A percentile compares a stretch with the other conserved stretches of the same genome.
phyloP scores from a whole-genome alignment of 2,797 vertebrate genomes.

The Poliocrania exsul region DNA sequence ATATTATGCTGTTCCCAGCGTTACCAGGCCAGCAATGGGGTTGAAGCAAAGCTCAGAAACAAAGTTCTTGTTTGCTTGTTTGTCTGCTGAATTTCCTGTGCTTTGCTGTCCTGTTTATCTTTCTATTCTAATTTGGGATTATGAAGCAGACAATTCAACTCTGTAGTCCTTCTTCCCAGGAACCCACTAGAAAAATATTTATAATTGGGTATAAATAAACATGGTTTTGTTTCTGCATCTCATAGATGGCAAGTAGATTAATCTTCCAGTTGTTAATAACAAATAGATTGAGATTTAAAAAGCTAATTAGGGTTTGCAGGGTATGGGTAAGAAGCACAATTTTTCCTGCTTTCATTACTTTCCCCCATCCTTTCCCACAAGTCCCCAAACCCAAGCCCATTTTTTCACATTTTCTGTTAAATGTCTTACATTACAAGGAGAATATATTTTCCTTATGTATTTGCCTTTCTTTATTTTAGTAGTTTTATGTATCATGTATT shows the following conservation, averaged over 20 bases:
- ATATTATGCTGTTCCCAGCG: not conserved
- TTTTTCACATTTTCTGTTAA: not conserved
- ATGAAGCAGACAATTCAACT: not conserved
- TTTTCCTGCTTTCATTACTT: not conserved
- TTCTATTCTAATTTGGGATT: not conserved
- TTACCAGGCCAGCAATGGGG: not conserved
- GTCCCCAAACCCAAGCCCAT: not conserved
- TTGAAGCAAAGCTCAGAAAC: not conserved
- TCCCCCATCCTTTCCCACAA: not conserved
- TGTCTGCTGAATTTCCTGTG: not conserved
- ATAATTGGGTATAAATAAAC: not conserved
- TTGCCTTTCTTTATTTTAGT: not conserved
- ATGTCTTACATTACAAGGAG: not conserved
- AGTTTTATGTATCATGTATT: not conserved
- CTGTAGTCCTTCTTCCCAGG: not conserved
- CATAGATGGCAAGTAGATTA: not conserved
- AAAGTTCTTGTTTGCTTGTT: not conserved
- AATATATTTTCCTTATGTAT: not conserved
- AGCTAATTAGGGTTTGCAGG: not conserved
- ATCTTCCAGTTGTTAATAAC: not conserved
- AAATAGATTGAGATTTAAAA: not conserved
- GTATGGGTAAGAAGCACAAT: not conserved
- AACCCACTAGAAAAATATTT: not conserved
- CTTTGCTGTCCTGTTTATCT: constrained; percentile 1
- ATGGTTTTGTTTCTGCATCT: not conserved